Conservation (phyloP, 2,113 vertebrate species). For the Prionailurus bengalensis region DNA sequence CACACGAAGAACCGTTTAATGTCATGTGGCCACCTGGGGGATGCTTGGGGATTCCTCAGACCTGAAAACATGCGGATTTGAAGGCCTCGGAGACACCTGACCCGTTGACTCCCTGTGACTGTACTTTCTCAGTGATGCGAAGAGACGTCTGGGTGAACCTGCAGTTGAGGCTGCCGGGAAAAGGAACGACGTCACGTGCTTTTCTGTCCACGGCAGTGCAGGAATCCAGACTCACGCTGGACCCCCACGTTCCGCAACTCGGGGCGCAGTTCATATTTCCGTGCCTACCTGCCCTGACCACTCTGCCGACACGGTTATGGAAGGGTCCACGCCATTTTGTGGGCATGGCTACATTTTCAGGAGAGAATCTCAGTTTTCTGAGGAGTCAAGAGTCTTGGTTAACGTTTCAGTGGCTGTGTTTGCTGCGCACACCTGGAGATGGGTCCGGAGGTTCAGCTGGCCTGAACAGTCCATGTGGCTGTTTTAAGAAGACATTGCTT, state of each 20-base stretch:
- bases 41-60: background rate
- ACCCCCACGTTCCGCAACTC: rapidly evolving
- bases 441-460: background rate
- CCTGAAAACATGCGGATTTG: background rate
- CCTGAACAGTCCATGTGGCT: rapidly evolving
- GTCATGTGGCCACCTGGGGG: background rate
- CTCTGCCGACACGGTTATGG: background rate
- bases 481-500: background rate
- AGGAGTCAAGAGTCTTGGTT: background rate
- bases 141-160: background rate
- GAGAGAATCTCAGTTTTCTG: background rate
- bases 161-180: background rate
- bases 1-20: background rate
- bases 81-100: background rate
- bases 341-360: background rate
- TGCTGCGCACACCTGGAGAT: background rate
- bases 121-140: background rate
- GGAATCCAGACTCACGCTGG: background rate
- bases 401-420: background rate
- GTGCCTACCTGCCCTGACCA: too few relatives aligned
- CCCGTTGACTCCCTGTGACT: background rate
- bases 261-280: rapidly evolving
- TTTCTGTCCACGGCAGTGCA: background rate
- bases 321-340: background rate
- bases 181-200: rapidly evolving